Evolutionary conservation across 2,113 vertebrate species (phyloP).

Genomic region (Pao palembangensis): DNA sequence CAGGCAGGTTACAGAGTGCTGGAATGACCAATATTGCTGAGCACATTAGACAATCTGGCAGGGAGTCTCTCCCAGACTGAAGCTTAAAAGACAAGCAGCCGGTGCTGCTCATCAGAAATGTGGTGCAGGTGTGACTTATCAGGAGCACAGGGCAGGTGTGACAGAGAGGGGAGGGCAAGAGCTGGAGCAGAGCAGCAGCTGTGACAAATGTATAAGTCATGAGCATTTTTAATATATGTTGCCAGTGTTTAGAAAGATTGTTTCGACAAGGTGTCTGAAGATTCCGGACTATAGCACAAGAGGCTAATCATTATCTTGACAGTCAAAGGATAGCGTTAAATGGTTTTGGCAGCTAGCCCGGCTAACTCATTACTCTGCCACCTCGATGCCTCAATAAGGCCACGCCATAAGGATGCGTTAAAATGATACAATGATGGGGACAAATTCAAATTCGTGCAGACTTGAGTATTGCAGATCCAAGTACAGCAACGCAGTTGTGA

Average conservation of each 20-base stretch:
- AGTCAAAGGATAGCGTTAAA: constrained; percentile 53
- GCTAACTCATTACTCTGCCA: constrained; percentile 40
- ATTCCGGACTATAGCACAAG: constrained; percentile 45
- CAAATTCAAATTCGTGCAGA: constrained; percentile 21
- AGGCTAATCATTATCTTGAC: constrained; percentile 58
- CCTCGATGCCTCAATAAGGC: constrained; percentile 22
- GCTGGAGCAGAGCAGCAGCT: too few species aligned
- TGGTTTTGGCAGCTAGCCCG: constrained; percentile 54
- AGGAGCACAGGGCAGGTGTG: too few species aligned
- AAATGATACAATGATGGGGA: constrained; percentile 9
- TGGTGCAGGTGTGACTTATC: too few species aligned
- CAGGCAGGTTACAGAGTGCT: too few species aligned
- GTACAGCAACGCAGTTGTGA: not conserved
- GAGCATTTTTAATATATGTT: not conserved
- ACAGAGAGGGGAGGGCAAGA: too few species aligned
- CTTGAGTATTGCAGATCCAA: constrained; percentile 1
- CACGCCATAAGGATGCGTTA: constrained; percentile 30
- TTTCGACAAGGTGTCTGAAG: constrained; percentile 64
- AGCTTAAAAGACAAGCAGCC: too few species aligned
- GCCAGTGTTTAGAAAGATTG: constrained; percentile 42
- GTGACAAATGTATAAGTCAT: too few species aligned
- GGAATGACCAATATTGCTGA: too few species aligned
- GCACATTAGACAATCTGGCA: too few species aligned
- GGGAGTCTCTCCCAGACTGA: too few species aligned
- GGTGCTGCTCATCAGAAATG: too few species aligned